These are phyloP conservation scores for Poeciliopsis turrubarensis DNA, from an alignment of 2,113 vertebrate genomes.

Conservation along the genomic window DNA sequence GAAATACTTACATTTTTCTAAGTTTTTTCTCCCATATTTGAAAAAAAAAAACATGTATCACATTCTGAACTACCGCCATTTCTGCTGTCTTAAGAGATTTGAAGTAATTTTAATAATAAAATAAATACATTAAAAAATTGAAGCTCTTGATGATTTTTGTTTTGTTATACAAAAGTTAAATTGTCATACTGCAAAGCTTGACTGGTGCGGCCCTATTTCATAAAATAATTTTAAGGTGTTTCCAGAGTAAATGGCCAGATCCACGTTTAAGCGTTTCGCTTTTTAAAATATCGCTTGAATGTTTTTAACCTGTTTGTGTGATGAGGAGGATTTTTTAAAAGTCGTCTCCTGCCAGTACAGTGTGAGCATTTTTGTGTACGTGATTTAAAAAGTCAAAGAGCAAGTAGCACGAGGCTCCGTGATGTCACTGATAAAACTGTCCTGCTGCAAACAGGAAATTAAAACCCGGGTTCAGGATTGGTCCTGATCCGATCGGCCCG, in stretches of 20 bases:
- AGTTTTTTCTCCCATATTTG: too few relatives aligned
- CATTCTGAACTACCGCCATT: not conserved
- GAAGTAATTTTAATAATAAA: not conserved
- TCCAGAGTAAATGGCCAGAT: not conserved
- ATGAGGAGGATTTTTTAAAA: constrained; percentile 1
- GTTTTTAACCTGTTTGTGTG: not conserved
- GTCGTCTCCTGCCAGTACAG: not conserved
- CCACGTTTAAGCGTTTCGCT: not conserved
- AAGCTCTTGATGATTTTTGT: not conserved
- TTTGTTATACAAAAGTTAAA: not conserved
- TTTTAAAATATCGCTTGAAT: not conserved
- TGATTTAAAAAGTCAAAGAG: not conserved
- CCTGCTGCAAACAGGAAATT: constrained; percentile 65
- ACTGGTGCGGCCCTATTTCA: not conserved
- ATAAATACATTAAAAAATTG: not conserved
- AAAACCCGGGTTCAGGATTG: constrained; percentile 46
- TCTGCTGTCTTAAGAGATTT: not conserved
- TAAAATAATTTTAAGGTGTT: not conserved
- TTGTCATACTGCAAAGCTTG: not conserved
- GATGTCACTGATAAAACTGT: constrained; percentile 23
- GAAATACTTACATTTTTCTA: too few relatives aligned
- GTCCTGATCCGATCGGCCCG: constrained; percentile 43
- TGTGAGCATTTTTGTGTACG: constrained; percentile 2
- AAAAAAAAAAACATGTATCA: too few relatives aligned
- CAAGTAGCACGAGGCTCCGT: not conserved